Evolutionary conservation across 1,140 invertebrate species (phyloP).

Genomic region (Formica exsecta): DNA sequence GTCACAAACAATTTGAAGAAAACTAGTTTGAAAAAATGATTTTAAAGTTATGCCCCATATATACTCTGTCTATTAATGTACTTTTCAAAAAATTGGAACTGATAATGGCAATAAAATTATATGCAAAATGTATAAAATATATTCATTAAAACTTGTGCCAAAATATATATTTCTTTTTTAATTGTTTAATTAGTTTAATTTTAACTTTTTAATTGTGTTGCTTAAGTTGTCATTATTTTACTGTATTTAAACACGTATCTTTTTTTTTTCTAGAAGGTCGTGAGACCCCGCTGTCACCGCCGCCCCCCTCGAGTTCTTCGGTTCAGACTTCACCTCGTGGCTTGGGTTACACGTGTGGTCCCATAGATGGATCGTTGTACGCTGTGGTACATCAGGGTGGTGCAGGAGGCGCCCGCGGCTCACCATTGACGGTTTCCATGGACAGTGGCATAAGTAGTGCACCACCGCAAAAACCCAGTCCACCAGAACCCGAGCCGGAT

Average conservation of each 20-base stretch:
- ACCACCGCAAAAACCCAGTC: constrained; percentile 85
- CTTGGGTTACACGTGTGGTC: constrained; percentile 91
- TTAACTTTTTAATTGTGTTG: too few relatives aligned
- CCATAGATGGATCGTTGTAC: constrained; percentile 95
- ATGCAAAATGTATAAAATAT: neutral
- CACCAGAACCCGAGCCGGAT: constrained; percentile 81
- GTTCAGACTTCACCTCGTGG: constrained; percentile 83
- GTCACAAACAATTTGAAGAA: neutral
- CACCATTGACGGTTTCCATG: constrained; percentile 93
- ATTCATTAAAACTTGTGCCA: neutral
- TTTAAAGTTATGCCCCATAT: too few relatives aligned
- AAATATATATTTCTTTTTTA: neutral
- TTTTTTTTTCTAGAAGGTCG: constrained; percentile 81
- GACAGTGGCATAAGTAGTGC: constrained; percentile 93
- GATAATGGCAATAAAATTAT: neutral
- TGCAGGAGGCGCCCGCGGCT: constrained; percentile 87
- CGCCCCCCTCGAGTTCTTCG: constrained; percentile 81
- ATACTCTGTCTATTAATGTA: neutral
- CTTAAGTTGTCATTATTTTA: constrained; percentile 4
- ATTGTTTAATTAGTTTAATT: neutral
- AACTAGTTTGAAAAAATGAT: too few relatives aligned
- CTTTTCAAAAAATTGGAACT: neutral
- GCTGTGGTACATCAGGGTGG: constrained; percentile 90
- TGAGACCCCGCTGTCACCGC: constrained; percentile 83
- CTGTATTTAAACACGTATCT: constrained; percentile 15